These are phyloP conservation scores for Macrophya annulata DNA, from an alignment of 2,888 invertebrate genomes.

Conservation along the genomic window DNA sequence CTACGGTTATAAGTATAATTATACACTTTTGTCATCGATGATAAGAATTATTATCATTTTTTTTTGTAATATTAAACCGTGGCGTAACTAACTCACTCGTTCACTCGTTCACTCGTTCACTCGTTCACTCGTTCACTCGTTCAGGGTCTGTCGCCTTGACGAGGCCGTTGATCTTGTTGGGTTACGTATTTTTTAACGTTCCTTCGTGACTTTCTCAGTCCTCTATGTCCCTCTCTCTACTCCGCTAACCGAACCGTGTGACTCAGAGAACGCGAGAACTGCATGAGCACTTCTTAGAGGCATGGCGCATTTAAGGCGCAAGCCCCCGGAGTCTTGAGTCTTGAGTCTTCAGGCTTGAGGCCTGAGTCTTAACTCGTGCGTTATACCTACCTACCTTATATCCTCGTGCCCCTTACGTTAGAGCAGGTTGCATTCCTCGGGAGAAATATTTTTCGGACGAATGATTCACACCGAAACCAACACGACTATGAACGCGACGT, in stretches of 20 bases:
- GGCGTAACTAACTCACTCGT: neutral
- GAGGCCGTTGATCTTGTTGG: slow-evolving; percentile 52
- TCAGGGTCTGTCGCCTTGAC: slow-evolving; percentile 47
- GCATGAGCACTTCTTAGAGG: slow-evolving; percentile 22
- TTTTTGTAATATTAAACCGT: neutral
- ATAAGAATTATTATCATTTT: too few species aligned
- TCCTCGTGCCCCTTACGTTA: slow-evolving; percentile 6
- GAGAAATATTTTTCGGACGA: neutral
- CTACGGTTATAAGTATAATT: neutral
- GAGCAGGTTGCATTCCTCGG: slow-evolving; percentile 54
- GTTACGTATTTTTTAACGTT: slow-evolving; percentile 30
- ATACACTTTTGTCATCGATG: neutral
- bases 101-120: slow-evolving; percentile 6
- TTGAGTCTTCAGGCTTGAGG: slow-evolving; percentile 2
- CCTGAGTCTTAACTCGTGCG: slow-evolving; percentile 22
- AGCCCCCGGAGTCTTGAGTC: slow-evolving; percentile 9
- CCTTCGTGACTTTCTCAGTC: slow-evolving; percentile 50
- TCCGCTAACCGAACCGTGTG: slow-evolving; percentile 27
- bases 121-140: slow-evolving; percentile 15
- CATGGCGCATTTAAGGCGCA: neutral
- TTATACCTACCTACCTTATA: slow-evolving; percentile 10
- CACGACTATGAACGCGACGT: neutral
- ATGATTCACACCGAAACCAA: slow-evolving; percentile 50
- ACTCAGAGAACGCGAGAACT: slow-evolving; percentile 24
- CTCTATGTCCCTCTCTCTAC: slow-evolving; percentile 20